Base-by-base conservation (phyloP, 35 echinoderm and acorn worm species). In the Lytechinus variegatus region DNA sequence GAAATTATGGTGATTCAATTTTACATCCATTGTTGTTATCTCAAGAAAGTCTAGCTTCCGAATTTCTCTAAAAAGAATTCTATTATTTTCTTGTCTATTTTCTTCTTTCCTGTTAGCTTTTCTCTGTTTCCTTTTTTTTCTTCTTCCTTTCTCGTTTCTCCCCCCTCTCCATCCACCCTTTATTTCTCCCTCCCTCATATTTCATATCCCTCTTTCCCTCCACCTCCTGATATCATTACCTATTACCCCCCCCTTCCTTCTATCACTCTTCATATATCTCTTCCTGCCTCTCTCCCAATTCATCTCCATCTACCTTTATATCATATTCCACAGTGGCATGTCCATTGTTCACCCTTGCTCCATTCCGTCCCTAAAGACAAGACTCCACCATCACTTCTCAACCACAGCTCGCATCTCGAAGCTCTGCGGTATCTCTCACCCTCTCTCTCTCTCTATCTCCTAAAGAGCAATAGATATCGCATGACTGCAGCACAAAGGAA, bases 401-500 rank as follows among this genome's bases (percentile, higher is more conserved):
- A 24, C 66, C 66, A 44, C 33, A 44, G 66, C 66, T 79, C 66
- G 8, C 66, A 8, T 24, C 21, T 19, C 66, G 66, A 19, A 16
- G 6, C n/a, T 79, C 66, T 7, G 14, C 9, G n/a, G 66, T 0
- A n/a, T 79, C 66, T 79, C 0, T 79, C 21, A 6, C 66, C 66
- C 66, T n/a, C n/a, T n/a, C n/a, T n/a, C n/a, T 24, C 16, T n/a
- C n/a, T 79, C 66, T 60, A 3, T 60, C 57, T 60, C 57, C 21
- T 79, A 16, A 16, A 19, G n/a, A 79, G 19, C 66, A 79, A 79
- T 16, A 24, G 12, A 79, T 16, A 79, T 79, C 66, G 66, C 66
- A 79, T 79, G 66, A 79, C 66, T 79, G 66, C 66, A 19, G n/a
- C 66, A 79, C 66, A 79, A 79, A 79, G 66, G n/a, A 79, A 79